phyloP scores from a whole-genome alignment of 1,140 invertebrate genomes.

The Drosophila melanogaster region DNA sequence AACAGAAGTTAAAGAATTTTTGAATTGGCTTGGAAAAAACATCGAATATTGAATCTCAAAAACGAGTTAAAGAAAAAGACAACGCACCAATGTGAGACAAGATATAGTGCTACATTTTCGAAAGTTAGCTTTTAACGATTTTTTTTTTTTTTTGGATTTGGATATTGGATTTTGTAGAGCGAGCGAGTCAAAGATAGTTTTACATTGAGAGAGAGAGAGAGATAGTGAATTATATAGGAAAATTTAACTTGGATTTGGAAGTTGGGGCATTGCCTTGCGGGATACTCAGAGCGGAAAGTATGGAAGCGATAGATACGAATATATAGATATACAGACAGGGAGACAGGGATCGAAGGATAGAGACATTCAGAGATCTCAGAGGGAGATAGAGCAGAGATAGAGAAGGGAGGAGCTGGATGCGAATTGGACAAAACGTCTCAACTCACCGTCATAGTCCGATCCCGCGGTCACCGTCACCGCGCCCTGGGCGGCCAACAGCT shows the following conservation, averaged over 20 bases:
- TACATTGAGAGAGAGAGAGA: slow-evolving; percentile 44
- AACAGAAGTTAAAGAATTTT: slow-evolving; percentile 37
- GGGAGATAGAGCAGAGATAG: slow-evolving; percentile 47
- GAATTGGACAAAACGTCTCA: slow-evolving; percentile 77
- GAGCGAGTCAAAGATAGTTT: slow-evolving; percentile 65
- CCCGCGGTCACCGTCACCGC: slow-evolving; percentile 42
- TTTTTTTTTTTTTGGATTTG: slow-evolving; percentile 10
- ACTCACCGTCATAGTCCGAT: slow-evolving; percentile 80
- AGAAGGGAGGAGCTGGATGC: slow-evolving; percentile 29
- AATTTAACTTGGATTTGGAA: slow-evolving; percentile 7
- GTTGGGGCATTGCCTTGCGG: slow-evolving; percentile 11
- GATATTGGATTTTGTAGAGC: slow-evolving; percentile 30
- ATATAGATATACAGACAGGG: slow-evolving; percentile 1
- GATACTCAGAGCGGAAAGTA: slow-evolving; percentile 27
- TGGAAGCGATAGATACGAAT: slow-evolving; percentile 31
- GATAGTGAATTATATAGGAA: slow-evolving; percentile 24
- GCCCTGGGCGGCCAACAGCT: slow-evolving; percentile 88
- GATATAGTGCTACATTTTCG: slow-evolving; percentile 63
- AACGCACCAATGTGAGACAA: slow-evolving; percentile 81
- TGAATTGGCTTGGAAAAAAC: slow-evolving; percentile 34
- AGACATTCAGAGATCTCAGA: slow-evolving; percentile 7
- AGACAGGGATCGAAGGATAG: slow-evolving; percentile 9
- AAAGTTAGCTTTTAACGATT: slow-evolving; percentile 14
- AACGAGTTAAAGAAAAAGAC: slow-evolving; percentile 72
- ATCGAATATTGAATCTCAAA: slow-evolving; percentile 37